Evolutionary conservation across 2,888 invertebrate genomes (phyloP).

Genomic region (Caenorhabditis plicata): DNA sequence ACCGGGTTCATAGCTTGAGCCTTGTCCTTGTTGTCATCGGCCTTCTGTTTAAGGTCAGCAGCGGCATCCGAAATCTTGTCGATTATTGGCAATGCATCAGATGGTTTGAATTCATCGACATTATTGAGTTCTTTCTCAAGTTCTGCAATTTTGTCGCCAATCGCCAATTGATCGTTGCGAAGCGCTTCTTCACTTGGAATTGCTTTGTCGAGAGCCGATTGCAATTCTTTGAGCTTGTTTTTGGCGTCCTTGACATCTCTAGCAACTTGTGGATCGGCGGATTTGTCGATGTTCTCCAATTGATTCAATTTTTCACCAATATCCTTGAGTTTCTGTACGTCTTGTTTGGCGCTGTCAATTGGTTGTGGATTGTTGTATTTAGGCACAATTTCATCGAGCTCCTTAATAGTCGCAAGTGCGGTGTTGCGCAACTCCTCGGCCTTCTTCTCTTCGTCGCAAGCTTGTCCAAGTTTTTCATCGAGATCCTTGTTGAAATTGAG

Average conservation of each 20-base stretch:
- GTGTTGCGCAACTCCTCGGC: constrained; percentile 11
- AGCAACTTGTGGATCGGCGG: constrained; percentile 28
- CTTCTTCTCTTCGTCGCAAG: constrained; percentile 8
- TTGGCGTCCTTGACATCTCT: constrained; percentile 32
- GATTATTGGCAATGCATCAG: constrained; percentile 19
- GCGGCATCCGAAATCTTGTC: constrained; percentile 30
- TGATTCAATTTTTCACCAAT: constrained; percentile 12
- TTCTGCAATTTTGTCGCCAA: constrained; percentile 8
- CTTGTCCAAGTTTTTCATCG: constrained; percentile 1
- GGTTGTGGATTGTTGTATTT: constrained; percentile 16
- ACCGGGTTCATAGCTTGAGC: constrained; percentile 9
- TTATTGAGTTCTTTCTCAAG: constrained; percentile 10
- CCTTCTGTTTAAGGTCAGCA: constrained; percentile 12
- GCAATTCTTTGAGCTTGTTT: constrained; percentile 30
- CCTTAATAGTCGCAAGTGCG: constrained; percentile 2
- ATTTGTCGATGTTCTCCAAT: constrained; percentile 15
- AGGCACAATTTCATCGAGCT: constrained; percentile 10
- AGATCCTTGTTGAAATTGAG: constrained; percentile 7
- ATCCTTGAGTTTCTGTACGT: constrained; percentile 9
- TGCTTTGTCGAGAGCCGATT: constrained; percentile 25
- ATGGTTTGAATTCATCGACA: constrained; percentile 17
- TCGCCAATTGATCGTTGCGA: constrained; percentile 19
- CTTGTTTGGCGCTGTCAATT: constrained; percentile 16
- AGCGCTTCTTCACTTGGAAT: constrained; percentile 20
- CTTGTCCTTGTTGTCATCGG: constrained; percentile 15